These are phyloP conservation scores for Shinisaurus crocodilurus DNA, from an alignment of 2,113 vertebrate species.

Conservation along the genomic window DNA sequence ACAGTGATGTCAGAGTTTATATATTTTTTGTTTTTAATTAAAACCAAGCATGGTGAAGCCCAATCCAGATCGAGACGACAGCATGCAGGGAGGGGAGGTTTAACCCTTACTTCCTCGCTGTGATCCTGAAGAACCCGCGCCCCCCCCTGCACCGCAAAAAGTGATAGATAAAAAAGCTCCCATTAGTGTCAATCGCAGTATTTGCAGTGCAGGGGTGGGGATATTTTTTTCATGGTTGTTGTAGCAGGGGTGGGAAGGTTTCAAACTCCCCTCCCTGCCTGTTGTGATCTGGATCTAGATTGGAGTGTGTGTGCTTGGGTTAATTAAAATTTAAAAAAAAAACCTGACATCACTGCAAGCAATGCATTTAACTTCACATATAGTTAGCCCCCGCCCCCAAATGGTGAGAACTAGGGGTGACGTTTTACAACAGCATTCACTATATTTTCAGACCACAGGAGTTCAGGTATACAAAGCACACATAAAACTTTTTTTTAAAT, in stretches of 20 bases:
- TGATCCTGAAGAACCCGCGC: too few relatives aligned
- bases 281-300: neutral
- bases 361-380: neutral
- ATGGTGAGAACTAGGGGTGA: neutral
- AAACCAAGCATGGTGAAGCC: neutral
- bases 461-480: constrained; percentile 43
- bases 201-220: too few relatives aligned
- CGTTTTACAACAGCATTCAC: constrained; percentile 17
- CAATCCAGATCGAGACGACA: neutral
- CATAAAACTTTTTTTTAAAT: constrained; percentile 4
- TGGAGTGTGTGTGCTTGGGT: neutral
- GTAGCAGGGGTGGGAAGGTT: neutral
- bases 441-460: constrained; percentile 1
- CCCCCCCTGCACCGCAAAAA: too few relatives aligned
- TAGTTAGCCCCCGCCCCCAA: neutral
- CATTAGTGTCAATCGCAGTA: too few relatives aligned
- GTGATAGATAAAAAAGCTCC: too few relatives aligned
- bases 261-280: neutral
- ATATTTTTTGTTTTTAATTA: neutral
- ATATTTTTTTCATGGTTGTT: neutral
- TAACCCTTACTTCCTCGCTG: neutral
- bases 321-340: neutral
- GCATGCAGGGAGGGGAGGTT: neutral
- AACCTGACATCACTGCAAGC: neutral
- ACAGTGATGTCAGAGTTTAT: neutral